Evolutionary conservation across 2,797 vertebrate genomes (phyloP).

Genomic region (Sandelia bainsii): DNA sequence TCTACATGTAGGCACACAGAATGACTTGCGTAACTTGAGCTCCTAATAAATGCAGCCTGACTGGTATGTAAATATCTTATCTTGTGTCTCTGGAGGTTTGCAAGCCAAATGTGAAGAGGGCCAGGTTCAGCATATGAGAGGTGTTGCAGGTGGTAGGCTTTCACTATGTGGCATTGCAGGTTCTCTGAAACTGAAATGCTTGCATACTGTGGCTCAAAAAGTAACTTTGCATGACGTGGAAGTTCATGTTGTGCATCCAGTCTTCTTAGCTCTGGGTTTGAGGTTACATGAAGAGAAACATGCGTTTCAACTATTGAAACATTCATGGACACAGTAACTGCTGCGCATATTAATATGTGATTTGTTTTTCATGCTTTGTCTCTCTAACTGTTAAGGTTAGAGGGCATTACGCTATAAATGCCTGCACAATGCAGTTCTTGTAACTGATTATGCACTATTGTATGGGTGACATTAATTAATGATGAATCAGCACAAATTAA

Average conservation of each 20-base stretch:
- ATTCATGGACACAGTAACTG: not conserved
- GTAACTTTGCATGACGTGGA: constrained; percentile 8
- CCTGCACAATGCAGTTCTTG: constrained; percentile 2
- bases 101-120: constrained; percentile 74
- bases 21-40: constrained; percentile 59
- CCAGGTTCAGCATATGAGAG: constrained; percentile 28
- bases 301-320: not conserved
- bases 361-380: constrained; percentile 24
- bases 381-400: constrained; percentile 4
- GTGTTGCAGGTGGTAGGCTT: constrained; percentile 48
- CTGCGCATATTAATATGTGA: constrained; percentile 1
- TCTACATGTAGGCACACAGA: constrained; percentile 41
- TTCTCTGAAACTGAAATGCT: constrained; percentile 33
- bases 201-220: constrained; percentile 28
- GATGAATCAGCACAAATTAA: constrained; percentile 4
- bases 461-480: constrained; percentile 28
- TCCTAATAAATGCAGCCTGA: constrained; percentile 53
- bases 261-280: constrained; percentile 28
- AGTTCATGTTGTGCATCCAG: constrained; percentile 20
- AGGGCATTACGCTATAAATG: constrained; percentile 12
- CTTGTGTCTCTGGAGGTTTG: constrained; percentile 68
- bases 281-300: not conserved
- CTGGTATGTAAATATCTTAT: constrained; percentile 78
- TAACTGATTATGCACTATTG: constrained; percentile 4
- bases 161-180: constrained; percentile 49